Evolutionary conservation across 2,113 vertebrate genomes (phyloP).

Genomic region (Telmatochromis bifrenatus): DNA sequence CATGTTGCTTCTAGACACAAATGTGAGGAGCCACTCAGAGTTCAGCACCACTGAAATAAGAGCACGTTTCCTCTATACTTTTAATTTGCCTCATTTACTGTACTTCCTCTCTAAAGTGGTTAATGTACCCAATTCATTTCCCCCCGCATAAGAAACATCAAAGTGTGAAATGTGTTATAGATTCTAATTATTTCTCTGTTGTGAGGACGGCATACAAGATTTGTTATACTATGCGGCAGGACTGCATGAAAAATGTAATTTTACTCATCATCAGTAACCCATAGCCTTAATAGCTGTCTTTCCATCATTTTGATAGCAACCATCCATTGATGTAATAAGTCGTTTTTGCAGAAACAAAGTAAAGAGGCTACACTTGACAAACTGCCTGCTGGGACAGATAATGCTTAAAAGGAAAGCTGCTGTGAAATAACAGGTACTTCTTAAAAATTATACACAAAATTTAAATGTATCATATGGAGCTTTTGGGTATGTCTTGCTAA

Average conservation of each 20-base stretch:
- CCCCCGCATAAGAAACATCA: constrained; percentile 10
- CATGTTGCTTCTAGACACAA: not conserved
- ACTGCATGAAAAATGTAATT: constrained; percentile 13
- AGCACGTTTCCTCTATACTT: not conserved
- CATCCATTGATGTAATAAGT: not conserved
- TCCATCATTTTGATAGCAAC: not conserved
- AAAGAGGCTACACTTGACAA: not conserved
- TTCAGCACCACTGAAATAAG: not conserved
- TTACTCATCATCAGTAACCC: constrained; percentile 30
- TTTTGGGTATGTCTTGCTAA: not conserved
- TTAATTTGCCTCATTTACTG: constrained; percentile 9
- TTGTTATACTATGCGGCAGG: not conserved
- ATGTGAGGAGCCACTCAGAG: not conserved
- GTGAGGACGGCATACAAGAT: not conserved
- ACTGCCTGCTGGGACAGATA: not conserved
- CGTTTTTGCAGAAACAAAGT: not conserved
- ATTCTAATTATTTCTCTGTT: constrained; percentile 38
- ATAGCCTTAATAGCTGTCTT: not conserved
- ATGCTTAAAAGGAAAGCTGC: not conserved
- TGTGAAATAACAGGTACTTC: not conserved
- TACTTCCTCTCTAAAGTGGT: not conserved
- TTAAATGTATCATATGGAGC: not conserved
- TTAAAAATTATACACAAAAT: not conserved
- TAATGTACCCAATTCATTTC: constrained; percentile 10
- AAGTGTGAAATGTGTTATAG: constrained; percentile 40